phyloP scores from a whole-genome alignment of 2,888 invertebrate species.

The Ceramica pisi region DNA sequence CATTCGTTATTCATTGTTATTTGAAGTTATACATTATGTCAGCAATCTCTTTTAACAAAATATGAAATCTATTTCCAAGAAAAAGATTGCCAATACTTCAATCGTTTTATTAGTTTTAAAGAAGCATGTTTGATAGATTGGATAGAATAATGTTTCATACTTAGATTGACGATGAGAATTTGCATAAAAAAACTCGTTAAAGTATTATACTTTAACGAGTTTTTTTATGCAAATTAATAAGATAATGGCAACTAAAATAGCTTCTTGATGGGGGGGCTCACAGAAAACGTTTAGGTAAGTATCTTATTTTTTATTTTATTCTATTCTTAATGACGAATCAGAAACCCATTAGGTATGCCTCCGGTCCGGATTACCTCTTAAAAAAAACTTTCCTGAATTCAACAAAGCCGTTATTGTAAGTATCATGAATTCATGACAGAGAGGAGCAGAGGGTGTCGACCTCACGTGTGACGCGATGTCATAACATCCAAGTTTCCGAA shows the following conservation, averaged over 20 bases:
- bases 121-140: neutral
- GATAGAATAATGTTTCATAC: neutral
- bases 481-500: constrained; percentile 43
- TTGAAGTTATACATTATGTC: constrained; percentile 21
- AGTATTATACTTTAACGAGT: neutral
- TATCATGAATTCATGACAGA: neutral
- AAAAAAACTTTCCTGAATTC: constrained; percentile 1
- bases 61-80: neutral
- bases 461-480: constrained; percentile 31
- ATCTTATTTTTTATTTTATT: too few relatives aligned
- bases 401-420: neutral
- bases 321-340: neutral
- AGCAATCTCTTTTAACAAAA: constrained; percentile 10
- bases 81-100: neutral
- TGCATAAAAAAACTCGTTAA: neutral
- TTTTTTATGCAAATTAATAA: neutral
- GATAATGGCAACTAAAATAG: neutral
- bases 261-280: neutral
- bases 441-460: constrained; percentile 23
- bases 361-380: neutral
- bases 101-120: neutral
- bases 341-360: neutral
- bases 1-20: constrained; percentile 36
- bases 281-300: neutral
- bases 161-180: neutral